Evolutionary conservation across 2,113 vertebrate genomes (phyloP), one percentile per base, ranked within the genome.

Genomic region (Microcebus murinus): DNA sequence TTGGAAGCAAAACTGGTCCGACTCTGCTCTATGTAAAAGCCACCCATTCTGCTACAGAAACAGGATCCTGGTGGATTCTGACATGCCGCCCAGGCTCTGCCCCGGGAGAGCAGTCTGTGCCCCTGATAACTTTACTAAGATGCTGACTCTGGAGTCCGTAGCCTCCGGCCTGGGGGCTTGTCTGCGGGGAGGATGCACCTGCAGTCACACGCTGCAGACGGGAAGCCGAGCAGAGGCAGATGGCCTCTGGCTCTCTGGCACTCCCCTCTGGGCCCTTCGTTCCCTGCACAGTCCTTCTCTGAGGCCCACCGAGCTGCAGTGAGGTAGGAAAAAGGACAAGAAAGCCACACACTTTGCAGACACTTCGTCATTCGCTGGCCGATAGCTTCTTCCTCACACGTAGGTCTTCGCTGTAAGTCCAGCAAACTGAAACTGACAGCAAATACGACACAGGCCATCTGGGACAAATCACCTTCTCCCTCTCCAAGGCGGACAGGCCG

Each of bases 291-390:
- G 50, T 42, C 87, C 25, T 55, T 57, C 52, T n/a, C 48, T 57
- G 4, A 23, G 36, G 36, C 27, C 79, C n/a, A n/a, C 23, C 31
- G 68, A 73, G 36, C 36, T 3, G 17, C 20, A 65, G n/a, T 45
- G 36, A 86, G 23, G 20, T 8, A n/a, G 25, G 34, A 27, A 55
- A 55, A 13, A 52, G 31, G 12, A n/a, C 1, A 4, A 42, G 25
- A 50, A 74, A 27, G 23, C 20, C 73, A 68, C 3, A 70, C 39
- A 25, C 73, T 45, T 52, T 23, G 59, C 13, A 36, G 67, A 52
- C 6, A 55, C n/a, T 63, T 29, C 4, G 31, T 50, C 14, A 48
- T 7, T 45, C 1, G 0, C 39, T 1, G 42, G 61, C 15, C 55
- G 6, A 31, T 0, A 4, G 67, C 13, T 57, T 73, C 74, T 10